A percentile compares a stretch with the other conserved stretches of the same genome.
phyloP scores from a whole-genome alignment of 2,888 invertebrate species.

The Drosophila paramelanica region DNA sequence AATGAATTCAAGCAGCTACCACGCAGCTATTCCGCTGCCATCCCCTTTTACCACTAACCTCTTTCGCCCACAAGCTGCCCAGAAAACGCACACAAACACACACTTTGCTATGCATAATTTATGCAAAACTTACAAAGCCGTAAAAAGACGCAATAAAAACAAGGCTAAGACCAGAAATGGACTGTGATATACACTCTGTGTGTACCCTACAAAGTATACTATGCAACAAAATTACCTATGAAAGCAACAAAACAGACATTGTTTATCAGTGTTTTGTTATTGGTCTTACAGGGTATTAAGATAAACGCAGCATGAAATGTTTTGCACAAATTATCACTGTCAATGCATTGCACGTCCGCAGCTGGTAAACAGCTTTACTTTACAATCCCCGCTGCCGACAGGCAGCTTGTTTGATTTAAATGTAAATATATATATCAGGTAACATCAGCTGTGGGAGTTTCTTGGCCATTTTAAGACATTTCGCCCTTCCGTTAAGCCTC shows the following conservation, averaged over 20 bases:
- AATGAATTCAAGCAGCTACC: constrained; percentile 68
- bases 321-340: constrained; percentile 13
- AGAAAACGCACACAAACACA: constrained; percentile 2
- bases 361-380: constrained; percentile 10
- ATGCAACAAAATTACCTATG: background rate
- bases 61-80: constrained; percentile 15
- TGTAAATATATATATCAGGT: constrained; percentile 67
- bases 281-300: constrained; percentile 28
- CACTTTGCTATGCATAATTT: constrained; percentile 64
- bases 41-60: constrained; percentile 4
- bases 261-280: background rate
- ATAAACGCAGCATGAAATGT: constrained; percentile 43
- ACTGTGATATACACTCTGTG: background rate
- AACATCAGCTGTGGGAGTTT: constrained; percentile 4
- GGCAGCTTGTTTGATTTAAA: constrained; percentile 60
- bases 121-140: constrained; percentile 72
- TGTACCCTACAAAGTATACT: constrained; percentile 25
- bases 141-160: constrained; percentile 50
- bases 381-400: background rate
- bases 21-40: background rate
- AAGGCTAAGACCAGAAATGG: background rate
- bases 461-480: constrained; percentile 11
- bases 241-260: background rate
- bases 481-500: background rate
- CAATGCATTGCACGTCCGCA: constrained; percentile 25